A percentile compares a stretch with the other conserved stretches of the same genome.
phyloP scores from a whole-genome alignment of 1,140 invertebrate species.

The Leptinotarsa defecta region DNA sequence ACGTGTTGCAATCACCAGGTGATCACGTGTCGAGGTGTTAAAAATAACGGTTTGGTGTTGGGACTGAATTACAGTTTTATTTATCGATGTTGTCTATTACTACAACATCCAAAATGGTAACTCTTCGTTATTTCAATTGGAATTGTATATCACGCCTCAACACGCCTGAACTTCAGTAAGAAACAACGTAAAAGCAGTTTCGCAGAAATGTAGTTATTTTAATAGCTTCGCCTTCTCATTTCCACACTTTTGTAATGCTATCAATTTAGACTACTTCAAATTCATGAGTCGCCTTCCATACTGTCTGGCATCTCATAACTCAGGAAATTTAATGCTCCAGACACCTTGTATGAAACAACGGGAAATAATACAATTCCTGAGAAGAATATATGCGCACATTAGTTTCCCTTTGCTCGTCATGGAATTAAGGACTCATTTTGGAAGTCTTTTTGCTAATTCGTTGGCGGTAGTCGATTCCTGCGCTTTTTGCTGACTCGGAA shows the following conservation, averaged over 20 bases:
- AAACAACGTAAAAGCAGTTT: too few relatives aligned
- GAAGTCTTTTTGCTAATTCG: background rate
- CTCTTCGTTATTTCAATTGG: too few relatives aligned
- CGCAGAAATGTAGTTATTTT: too few relatives aligned
- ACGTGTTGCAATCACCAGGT: too few relatives aligned
- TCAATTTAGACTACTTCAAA: background rate
- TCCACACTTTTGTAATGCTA: background rate
- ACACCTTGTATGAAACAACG: background rate
- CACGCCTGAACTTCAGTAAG: too few relatives aligned
- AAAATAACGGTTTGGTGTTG: too few relatives aligned
- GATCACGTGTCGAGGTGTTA: too few relatives aligned
- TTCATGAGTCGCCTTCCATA: background rate
- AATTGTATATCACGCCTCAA: too few relatives aligned
- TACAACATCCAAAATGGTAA: too few relatives aligned
- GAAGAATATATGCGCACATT: background rate
- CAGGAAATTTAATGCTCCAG: background rate
- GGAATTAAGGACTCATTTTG: background rate
- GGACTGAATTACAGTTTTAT: too few relatives aligned
- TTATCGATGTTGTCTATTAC: too few relatives aligned
- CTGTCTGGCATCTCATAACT: background rate
- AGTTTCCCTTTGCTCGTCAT: background rate
- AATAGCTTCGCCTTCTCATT: background rate
- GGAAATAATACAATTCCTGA: background rate
- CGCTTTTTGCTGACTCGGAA: background rate
- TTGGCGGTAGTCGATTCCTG: background rate